A percentile compares a stretch with the other conserved stretches of the same genome.
Evolutionary conservation across 2,797 vertebrate species (phyloP).

Genomic region (Alauda arvensis): DNA sequence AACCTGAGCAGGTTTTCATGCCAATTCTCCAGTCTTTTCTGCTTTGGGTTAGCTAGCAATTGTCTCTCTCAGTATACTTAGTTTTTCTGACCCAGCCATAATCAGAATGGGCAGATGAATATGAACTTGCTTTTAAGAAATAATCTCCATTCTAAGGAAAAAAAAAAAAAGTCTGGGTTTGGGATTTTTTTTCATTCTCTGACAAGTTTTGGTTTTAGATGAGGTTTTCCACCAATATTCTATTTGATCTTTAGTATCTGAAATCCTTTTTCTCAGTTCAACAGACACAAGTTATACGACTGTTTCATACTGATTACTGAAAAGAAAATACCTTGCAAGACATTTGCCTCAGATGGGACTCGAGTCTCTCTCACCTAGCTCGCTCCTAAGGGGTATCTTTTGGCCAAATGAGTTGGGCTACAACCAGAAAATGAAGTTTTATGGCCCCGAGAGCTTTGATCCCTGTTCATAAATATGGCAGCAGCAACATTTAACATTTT

Average conservation of each 20-base stretch:
- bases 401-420: neutral
- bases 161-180: neutral
- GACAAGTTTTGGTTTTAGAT: neutral
- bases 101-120: neutral
- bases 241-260: neutral
- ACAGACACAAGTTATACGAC: neutral
- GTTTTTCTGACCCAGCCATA: neutral
- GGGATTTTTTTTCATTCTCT: neutral
- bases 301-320: neutral
- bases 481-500: constrained; percentile 34
- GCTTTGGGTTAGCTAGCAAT: constrained; percentile 11
- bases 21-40: constrained; percentile 12
- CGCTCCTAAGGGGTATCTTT: neutral
- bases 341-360: neutral
- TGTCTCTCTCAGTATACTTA: neutral
- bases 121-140: neutral
- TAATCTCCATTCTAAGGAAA: neutral
- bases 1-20: constrained; percentile 56
- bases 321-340: neutral
- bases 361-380: neutral
- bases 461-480: constrained; percentile 31
- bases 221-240: neutral
- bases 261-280: neutral
- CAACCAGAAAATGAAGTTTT: neutral
- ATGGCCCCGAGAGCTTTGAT: neutral